Base-by-base conservation (phyloP, 2,797 vertebrate genomes). In the Notolepis coatsorum region DNA sequence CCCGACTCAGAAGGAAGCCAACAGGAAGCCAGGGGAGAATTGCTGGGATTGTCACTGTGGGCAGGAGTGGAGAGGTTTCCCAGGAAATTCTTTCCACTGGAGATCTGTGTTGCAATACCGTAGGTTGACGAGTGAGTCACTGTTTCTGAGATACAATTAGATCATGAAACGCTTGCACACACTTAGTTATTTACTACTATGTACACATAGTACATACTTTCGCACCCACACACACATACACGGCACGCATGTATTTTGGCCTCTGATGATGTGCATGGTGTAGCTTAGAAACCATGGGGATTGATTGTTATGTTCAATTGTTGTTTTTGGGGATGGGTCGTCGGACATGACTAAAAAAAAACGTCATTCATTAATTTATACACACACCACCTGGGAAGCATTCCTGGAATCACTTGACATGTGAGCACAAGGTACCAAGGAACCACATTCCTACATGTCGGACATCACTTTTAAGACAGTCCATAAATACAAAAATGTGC, bases 331-430 rank as follows among this genome's bases (percentile, higher is more conserved):
- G n/a, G n/a, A n/a, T n/a, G n/a, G n/a, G n/a, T n/a, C n/a, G n/a
- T n/a, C n/a, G n/a, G n/a, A n/a, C n/a, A n/a, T n/a, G n/a, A n/a
- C n/a, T n/a, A n/a, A 13, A 25, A 46, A 6, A 5, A 8, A 0
- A 9, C 13, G 43, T 5, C 8, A 18, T 45, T 45, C 18, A 10
- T 7, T 9, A 18, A 13, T 5, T 21, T 3, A 45, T 5, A 38
- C 7, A 54, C 54, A 30, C 17, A 45, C 10, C 21, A 58, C 17
- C 43, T 13, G 18, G 43, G 10, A 46, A 24, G 59, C 54, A 75
- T 70, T 57, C 28, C 18, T 30, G 7, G 42, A 50, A 71, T 75
- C 63, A 39, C 35, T 12, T 3, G 13, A n/a, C 33, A 37, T 5
- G 53, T 71, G 2, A 25, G 38, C 23, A 18, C 24, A 13, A 42